Base-by-base conservation (phyloP, 2,888 invertebrate genomes). In the Xylophagus ater region DNA sequence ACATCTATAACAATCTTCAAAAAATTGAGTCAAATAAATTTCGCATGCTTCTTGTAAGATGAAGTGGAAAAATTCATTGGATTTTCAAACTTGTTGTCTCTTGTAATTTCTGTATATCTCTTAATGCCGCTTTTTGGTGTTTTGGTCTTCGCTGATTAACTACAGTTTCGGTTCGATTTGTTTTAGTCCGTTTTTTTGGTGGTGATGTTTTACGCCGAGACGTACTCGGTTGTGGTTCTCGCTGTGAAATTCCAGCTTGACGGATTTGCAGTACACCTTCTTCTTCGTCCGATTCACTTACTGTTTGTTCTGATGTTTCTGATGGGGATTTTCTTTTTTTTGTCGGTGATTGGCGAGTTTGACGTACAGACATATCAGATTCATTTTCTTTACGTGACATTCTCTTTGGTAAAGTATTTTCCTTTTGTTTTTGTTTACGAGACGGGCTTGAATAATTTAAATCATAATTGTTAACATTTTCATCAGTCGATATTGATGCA, bases 21-120 rank as follows among this genome's bases (percentile, higher is more conserved):
- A 67, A 12, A 68, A 58, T 46, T 67, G 64, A 0, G 62, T 60
- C 3, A 72, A 8, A 44, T 68, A 72, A 44, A 67, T 57, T 53
- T 73, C 72, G 1, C 61, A 39, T 2, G 71, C 56, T 45, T 67
- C 66, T 48, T 72, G 72, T 18, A 73, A 40, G 0, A 17, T 15
- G 7, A 12, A 12, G 12, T 10, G 7, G 28, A 28, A n/a, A 28
- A 28, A 13, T 20, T 34, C 9, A 20, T 34, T 20, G 4, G 20
- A 25, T 30, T 9, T 30, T 8, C n/a, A 26, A 17, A 24, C 24
- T 33, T 12, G 29, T 29, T 1, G 28, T 12, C 2, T 1, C 12
- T 17, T 37, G 41, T 7, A 36, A 17, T 17, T 21, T 13, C 4
- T 9, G 8, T 4, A 41, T 41, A 3, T 37, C 29, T 18, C 20